phyloP scores from a whole-genome alignment of 53 echinoderm and acorn worm species.

The Actinopyga echinites region DNA sequence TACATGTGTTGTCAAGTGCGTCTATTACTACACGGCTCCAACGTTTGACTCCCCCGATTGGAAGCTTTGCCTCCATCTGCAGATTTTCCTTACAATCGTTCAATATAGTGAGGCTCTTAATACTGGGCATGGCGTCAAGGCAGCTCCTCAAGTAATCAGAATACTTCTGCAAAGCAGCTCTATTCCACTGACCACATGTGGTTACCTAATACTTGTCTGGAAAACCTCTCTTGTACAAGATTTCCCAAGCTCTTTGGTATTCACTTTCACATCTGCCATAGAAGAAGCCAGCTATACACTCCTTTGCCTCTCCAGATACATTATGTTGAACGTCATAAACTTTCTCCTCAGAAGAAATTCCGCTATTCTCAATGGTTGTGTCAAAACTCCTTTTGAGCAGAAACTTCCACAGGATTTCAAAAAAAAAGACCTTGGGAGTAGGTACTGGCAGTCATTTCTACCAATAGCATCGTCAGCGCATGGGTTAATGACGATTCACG shows the following conservation, averaged over 20 bases:
- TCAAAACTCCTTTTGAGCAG: constrained; percentile 46
- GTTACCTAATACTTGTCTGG: constrained; percentile 48
- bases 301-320: constrained; percentile 46
- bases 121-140: constrained; percentile 62
- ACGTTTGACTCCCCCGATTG: constrained; percentile 47
- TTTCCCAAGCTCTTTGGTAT: constrained; percentile 55
- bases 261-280: constrained; percentile 42
- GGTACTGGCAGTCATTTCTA: too few species aligned
- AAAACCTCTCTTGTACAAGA: constrained; percentile 39
- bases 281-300: constrained; percentile 48
- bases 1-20: constrained; percentile 1
- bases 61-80: constrained; percentile 45
- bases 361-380: constrained; percentile 40
- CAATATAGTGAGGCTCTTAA: constrained; percentile 48
- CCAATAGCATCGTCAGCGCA: too few species aligned
- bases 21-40: constrained; percentile 54
- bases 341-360: constrained; percentile 42
- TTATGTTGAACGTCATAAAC: constrained; percentile 45
- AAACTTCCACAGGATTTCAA: too few species aligned
- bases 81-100: constrained; percentile 72
- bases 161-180: constrained; percentile 48
- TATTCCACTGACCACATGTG: constrained; percentile 48
- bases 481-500: too few species aligned
- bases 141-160: constrained; percentile 58
- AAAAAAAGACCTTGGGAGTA: too few species aligned